Evolutionary conservation across 1,140 invertebrate genomes (phyloP).

Genomic region (Heliconius nattereri): DNA sequence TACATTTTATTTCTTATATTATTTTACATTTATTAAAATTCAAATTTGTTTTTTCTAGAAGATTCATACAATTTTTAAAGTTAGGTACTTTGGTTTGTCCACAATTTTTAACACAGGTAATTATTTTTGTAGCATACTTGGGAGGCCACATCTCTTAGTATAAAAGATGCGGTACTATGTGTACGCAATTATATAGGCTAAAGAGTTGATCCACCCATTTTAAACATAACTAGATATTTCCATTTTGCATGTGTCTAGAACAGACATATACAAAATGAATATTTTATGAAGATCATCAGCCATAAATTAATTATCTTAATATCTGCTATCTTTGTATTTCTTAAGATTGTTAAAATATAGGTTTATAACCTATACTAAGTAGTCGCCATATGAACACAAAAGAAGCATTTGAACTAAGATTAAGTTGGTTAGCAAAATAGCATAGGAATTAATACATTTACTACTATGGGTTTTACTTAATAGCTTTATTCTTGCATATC

Average conservation of each 20-base stretch:
- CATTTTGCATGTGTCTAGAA: conserved; percentile 65
- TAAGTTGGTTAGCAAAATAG: no score
- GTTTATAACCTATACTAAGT: neutral
- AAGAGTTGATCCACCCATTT: conserved; percentile 46
- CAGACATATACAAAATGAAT: conserved; percentile 43
- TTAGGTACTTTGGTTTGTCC: no score
- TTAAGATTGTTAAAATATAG: neutral
- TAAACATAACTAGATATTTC: conserved; percentile 63
- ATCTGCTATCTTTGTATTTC: no score
- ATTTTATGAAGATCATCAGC: conserved; percentile 48
- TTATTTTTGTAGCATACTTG: conserved; percentile 67
- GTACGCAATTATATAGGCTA: conserved; percentile 68
- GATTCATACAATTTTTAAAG: no score
- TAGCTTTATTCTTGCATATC: no score
- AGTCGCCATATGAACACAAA: neutral
- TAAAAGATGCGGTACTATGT: conserved; percentile 74
- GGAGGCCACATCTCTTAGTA: conserved; percentile 68
- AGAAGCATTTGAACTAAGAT: no score
- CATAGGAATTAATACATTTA: neutral
- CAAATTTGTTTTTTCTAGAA: no score
- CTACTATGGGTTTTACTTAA: neutral
- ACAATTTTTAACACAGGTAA: no score
- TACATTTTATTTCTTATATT: no score
- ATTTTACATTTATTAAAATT: no score
- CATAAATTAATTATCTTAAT: no score